These are phyloP conservation scores for Campaea margaritaria DNA, from an alignment of 2,888 invertebrate genomes.

Conservation along the genomic window DNA sequence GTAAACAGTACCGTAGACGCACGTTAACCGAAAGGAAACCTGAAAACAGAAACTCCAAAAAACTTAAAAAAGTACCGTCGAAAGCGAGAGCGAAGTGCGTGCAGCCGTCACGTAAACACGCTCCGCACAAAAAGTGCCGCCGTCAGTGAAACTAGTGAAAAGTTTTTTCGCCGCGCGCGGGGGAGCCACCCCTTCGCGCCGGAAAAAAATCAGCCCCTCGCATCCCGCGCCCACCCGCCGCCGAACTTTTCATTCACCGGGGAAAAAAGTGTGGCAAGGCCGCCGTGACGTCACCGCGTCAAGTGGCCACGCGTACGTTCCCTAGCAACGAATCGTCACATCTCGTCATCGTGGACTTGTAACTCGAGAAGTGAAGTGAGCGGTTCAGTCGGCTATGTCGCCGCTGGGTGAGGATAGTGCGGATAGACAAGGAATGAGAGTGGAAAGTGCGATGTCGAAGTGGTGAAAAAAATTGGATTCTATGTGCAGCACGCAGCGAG, in stretches of 20 bases:
- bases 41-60: constrained; percentile 53
- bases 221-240: constrained; percentile 81
- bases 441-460: constrained; percentile 71
- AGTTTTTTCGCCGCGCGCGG: constrained; percentile 80
- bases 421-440: constrained; percentile 56
- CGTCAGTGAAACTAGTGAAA: constrained; percentile 85
- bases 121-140: constrained; percentile 80
- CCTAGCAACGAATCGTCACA: constrained; percentile 79
- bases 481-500: constrained; percentile 83
- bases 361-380: constrained; percentile 41
- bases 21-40: constrained; percentile 43
- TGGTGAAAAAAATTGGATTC: constrained; percentile 60
- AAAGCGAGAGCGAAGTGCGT: constrained; percentile 77
- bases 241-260: constrained; percentile 87
- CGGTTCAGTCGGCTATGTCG: constrained; percentile 51
- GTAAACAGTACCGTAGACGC: constrained; percentile 48
- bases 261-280: constrained; percentile 86
- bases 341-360: constrained; percentile 50
- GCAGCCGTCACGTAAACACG: constrained; percentile 77
- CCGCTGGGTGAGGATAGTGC: constrained; percentile 53
- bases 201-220: constrained; percentile 82
- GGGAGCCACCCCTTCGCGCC: constrained; percentile 78
- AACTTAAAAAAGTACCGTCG: constrained; percentile 50
- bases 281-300: constrained; percentile 83
- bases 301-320: constrained; percentile 81